Conservation (phyloP, 2,888 invertebrate species). For the Eustalomyia histrio region DNA sequence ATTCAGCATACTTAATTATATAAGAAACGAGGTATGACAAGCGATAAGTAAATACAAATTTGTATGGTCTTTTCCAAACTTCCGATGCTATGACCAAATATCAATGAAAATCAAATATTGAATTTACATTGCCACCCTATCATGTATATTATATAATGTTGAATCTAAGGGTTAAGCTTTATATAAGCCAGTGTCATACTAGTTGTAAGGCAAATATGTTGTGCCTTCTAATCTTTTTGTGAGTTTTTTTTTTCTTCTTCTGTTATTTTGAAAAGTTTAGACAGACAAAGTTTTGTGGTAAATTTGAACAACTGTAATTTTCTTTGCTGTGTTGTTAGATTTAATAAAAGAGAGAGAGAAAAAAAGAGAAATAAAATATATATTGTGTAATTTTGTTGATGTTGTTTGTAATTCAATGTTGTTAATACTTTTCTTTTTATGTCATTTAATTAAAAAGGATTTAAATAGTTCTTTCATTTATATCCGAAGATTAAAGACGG, state of each 20-base stretch:
- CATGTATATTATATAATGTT: too few relatives aligned
- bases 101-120: too few relatives aligned
- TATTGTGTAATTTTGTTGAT: constrained; percentile 39
- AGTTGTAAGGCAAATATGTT: constrained; percentile 62
- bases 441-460: constrained; percentile 61
- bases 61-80: too few relatives aligned
- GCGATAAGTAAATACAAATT: too few relatives aligned
- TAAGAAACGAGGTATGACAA: too few relatives aligned
- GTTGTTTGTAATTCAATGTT: constrained; percentile 48
- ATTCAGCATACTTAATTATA: too few relatives aligned
- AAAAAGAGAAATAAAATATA: constrained; percentile 7
- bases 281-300: constrained; percentile 64
- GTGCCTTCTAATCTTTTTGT: constrained; percentile 59
- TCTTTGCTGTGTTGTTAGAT: constrained; percentile 47
- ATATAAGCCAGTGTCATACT: constrained; percentile 63
- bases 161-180: constrained; percentile 61
- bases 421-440: constrained; percentile 38
- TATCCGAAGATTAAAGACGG: background rate
- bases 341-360: constrained; percentile 30
- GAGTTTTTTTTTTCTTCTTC: constrained; percentile 13
- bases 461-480: constrained; percentile 44
- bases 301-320: constrained; percentile 63
- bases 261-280: constrained; percentile 55
- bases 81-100: too few relatives aligned
- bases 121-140: too few relatives aligned